Percentiles rank a stretch among this genome's conserved stretches.
Evolutionary conservation across 2,888 invertebrate species (phyloP).

Genomic region (Hypolimnas misippus): DNA sequence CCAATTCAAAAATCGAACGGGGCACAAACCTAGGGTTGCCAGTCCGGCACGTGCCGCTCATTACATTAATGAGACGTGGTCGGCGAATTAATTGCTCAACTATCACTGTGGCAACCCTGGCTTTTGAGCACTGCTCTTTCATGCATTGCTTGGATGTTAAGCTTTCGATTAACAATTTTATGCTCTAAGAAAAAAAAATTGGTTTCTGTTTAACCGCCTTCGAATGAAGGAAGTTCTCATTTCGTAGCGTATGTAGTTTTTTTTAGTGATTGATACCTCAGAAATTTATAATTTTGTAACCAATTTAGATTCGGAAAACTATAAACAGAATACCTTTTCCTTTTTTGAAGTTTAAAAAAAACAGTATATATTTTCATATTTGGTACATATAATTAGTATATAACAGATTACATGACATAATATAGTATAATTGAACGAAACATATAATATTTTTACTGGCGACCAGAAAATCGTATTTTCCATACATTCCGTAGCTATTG

Average conservation of each 20-base stretch:
- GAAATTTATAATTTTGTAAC: too few relatives aligned
- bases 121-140: slow-evolving; percentile 14
- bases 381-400: too few relatives aligned
- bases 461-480: slow-evolving; percentile 4
- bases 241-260: too few relatives aligned
- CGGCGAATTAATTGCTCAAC: slow-evolving; percentile 67
- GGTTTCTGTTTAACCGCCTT: neutral
- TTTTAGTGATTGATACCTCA: too few relatives aligned
- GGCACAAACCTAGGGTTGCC: slow-evolving; percentile 20
- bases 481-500: slow-evolving; percentile 25
- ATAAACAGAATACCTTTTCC: too few relatives aligned
- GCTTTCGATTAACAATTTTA: slow-evolving; percentile 4
- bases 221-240: too few relatives aligned
- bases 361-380: too few relatives aligned
- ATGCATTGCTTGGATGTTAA: slow-evolving; percentile 11
- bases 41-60: slow-evolving; percentile 52
- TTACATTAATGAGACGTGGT: slow-evolving; percentile 70
- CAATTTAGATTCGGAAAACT: too few relatives aligned
- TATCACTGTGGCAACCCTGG: slow-evolving; percentile 43
- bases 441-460: slow-evolving; percentile 21
- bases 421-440: slow-evolving; percentile 8
- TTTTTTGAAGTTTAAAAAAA: too few relatives aligned
- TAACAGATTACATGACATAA: neutral
- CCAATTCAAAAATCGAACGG: slow-evolving; percentile 14
- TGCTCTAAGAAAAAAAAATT: neutral